Conservation (phyloP, 2,797 vertebrate genomes). For the Alca torda region DNA sequence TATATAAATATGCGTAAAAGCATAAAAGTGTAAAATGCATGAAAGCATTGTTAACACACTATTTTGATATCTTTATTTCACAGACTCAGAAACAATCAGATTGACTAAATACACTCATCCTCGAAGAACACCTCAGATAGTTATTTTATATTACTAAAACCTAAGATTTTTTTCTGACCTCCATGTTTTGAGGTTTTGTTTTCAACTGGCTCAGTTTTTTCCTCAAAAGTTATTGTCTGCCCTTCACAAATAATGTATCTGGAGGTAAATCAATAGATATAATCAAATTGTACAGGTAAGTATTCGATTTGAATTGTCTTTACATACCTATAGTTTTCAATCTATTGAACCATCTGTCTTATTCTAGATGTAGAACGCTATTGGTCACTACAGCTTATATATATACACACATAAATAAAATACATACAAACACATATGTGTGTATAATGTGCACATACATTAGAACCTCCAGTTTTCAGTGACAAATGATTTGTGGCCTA, state of each 20-base stretch:
- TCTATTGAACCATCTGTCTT: background rate
- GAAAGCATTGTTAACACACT: background rate
- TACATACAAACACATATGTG: background rate
- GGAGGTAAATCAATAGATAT: background rate
- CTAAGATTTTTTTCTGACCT: background rate
- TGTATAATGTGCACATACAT: background rate
- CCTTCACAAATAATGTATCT: background rate
- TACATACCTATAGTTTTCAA: background rate
- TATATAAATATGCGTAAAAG: background rate
- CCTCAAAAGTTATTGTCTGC: background rate
- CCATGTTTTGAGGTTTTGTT: background rate
- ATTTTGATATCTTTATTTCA: background rate
- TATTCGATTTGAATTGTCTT: background rate
- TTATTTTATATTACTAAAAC: background rate
- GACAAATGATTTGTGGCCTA: background rate
- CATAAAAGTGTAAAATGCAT: background rate
- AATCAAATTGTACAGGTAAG: background rate
- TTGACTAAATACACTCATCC: background rate
- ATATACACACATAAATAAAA: background rate
- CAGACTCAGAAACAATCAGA: background rate
- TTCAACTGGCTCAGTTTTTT: background rate
- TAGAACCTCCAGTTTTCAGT: background rate
- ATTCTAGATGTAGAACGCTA: background rate
- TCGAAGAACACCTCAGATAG: background rate
- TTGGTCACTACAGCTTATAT: background rate